Evolutionary conservation across 1,140 invertebrate species (phyloP).

Genomic region (Drosophila watanabei): DNA sequence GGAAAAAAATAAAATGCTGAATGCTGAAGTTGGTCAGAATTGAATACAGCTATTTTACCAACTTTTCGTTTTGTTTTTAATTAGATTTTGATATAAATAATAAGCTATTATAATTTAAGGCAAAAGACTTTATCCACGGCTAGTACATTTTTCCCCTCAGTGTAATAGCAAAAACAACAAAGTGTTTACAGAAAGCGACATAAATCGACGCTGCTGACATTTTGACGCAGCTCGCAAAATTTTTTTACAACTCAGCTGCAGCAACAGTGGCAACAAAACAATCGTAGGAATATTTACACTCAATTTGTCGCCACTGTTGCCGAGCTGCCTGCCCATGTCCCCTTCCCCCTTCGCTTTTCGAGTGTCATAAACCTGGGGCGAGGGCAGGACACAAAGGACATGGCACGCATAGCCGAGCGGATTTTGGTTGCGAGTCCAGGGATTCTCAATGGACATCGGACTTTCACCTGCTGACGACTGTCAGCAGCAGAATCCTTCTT

Average conservation of each 20-base stretch:
- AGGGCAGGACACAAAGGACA: slow-evolving; percentile 24
- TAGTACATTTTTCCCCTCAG: not conserved
- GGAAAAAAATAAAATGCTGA: not conserved
- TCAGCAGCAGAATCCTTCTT: slow-evolving; percentile 24
- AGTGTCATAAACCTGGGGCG: slow-evolving; percentile 59
- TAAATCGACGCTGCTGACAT: slow-evolving; percentile 70
- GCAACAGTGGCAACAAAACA: slow-evolving; percentile 48
- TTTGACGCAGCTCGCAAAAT: slow-evolving; percentile 72
- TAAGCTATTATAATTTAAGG: not conserved
- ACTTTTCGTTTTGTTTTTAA: not conserved
- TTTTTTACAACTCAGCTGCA: slow-evolving; percentile 60
- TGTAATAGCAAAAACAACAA: slow-evolving; percentile 32
- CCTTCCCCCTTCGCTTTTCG: slow-evolving; percentile 20
- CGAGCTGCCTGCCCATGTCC: not conserved
- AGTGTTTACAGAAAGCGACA: slow-evolving; percentile 37
- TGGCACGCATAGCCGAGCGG: slow-evolving; percentile 35
- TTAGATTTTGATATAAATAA: too few species aligned
- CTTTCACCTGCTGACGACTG: slow-evolving; percentile 40
- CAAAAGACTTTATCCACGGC: not conserved
- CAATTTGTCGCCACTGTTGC: slow-evolving; percentile 61
- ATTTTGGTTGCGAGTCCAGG: slow-evolving; percentile 19
- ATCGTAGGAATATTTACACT: slow-evolving; percentile 79
- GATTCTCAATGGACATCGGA: slow-evolving; percentile 3
- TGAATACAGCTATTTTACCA: not conserved
- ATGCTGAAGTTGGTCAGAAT: not conserved